phyloP scores from a whole-genome alignment of 2,113 vertebrate genomes.

The Pyxicephalus adspersus region DNA sequence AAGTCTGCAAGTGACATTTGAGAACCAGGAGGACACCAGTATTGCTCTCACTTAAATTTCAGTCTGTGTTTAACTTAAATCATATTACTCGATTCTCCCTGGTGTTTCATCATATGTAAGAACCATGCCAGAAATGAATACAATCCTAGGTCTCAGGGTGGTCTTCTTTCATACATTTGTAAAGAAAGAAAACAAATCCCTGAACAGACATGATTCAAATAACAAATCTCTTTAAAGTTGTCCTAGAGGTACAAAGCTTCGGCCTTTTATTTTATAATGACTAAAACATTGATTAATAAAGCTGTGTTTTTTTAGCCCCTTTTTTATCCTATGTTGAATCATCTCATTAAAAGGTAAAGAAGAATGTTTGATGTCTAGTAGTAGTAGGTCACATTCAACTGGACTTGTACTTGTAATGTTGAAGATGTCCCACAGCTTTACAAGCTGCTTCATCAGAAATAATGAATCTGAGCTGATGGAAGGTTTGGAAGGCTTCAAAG shows the following conservation, averaged over 20 bases:
- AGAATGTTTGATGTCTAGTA: too few species aligned
- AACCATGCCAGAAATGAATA: neutral
- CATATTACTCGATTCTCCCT: neutral
- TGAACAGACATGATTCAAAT: conserved; percentile 41
- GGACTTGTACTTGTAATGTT: too few species aligned
- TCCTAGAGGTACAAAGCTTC: neutral
- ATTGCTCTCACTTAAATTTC: neutral
- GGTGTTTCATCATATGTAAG: neutral
- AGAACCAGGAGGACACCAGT: neutral
- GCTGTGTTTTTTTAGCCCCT: neutral
- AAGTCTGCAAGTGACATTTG: too few species aligned
- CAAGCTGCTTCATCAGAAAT: too few species aligned
- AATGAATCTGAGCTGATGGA: too few species aligned
- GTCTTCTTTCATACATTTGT: conserved; percentile 5
- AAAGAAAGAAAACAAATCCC: conserved; percentile 7
- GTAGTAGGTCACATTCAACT: too few species aligned
- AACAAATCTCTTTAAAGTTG: conserved; percentile 24
- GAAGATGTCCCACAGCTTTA: too few species aligned
- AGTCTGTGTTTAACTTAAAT: neutral
- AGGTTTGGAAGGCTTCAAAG: too few species aligned
- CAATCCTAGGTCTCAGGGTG: conserved; percentile 10
- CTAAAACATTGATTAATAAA: neutral
- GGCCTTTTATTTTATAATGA: neutral
- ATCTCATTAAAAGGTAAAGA: too few species aligned
- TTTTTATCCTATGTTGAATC: neutral